Evolutionary conservation across 2,888 invertebrate species (phyloP), one percentile per base, ranked within the genome.

Genomic region (Sturmia bella): DNA sequence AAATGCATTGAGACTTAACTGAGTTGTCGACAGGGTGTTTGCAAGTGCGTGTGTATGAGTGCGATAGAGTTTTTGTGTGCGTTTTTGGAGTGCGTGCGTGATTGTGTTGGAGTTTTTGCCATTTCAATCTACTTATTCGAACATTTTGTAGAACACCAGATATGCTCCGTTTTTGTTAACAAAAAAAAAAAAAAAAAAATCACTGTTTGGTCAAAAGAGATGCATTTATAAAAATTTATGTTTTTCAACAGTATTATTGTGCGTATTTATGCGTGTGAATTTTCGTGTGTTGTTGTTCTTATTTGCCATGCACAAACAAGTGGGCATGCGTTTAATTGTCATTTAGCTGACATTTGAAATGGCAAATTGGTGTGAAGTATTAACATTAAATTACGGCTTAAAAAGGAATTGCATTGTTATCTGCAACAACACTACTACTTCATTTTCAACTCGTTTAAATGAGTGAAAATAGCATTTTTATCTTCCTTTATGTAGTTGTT

Each of bases 71-170:
- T 59, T 41, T 12, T 39, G 63, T 27, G 17, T 66, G 72, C 45
- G 66, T 54, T 24, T 24, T 19, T 27, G 15, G 24, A 52, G 48
- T 75, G 70, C 50, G 73, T 64, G 37, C 37, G 24, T 84, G 78
- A 4, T 3, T 27, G 85, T 85, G 86, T 84, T 84, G 83, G 63
- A 39, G 32, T 56, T 39, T 68, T 54, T 61, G 19, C 37, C 66
- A 74, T 50, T 64, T 70, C 80, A 74, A 70, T 75, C 69, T 54
- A 80, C 80, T 70, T 75, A 68, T 15, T 17, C 17, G 56, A 41
- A 85, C 86, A 85, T 85, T 84, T 86, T 87, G 86, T 87, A 85
- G 85, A 85, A 86, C 84, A 85, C 83, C 89, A 87, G 86, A 86
- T 66, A 66, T 74, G 12, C 21, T 84, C 85, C 84, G 84, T 85